Evolutionary conservation across 1,140 invertebrate genomes (phyloP), one percentile per base, ranked within the genome.

Genomic region (Mamestra configurata): DNA sequence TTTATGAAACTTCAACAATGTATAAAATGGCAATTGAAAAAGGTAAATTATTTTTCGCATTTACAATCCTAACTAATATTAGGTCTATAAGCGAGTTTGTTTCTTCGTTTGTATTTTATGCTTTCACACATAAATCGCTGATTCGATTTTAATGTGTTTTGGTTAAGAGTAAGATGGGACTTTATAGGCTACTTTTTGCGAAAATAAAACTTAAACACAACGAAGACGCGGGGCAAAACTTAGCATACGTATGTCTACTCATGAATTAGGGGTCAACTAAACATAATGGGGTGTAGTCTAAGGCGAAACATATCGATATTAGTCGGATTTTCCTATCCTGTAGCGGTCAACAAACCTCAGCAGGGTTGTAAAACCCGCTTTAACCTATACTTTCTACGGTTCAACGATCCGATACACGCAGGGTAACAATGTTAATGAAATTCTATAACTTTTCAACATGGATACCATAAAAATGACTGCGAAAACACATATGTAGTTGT

Each of bases 371-470:
- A 76, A 76, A 76, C 73, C 40, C 57, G 73, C 43, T 76, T 22
- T 22, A 76, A 61, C 55, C 57, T 49, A 76, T 64, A 61, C 73
- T 61, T 76, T 73, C 46, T 27, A 37, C 57, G 43, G 73, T 61
- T 77, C 75, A 77, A 77, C 61, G 75, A 68, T 51, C 75, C 46
- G 59, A 77, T 68, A 72, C 75, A 77, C 75, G 75, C 75, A 77
- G 49, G 59, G 43, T 37, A 64, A 77, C 61, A 66, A 53, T 76
- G 73, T 76, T 64, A 64, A 61, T 49, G 55, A 64, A 76, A 76
- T 64, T 76, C 73, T 76, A 61, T 76, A 76, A 76, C 55, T 40
- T 64, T 61, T n/a, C 40, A 22, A 6, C 66, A 49, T 70, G 13
- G 73, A 61, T 43, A 49, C 73, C 55, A 64, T 64, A 64, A 64